phyloP scores from a whole-genome alignment of 2,888 invertebrate genomes.

The Unio delphinus region DNA sequence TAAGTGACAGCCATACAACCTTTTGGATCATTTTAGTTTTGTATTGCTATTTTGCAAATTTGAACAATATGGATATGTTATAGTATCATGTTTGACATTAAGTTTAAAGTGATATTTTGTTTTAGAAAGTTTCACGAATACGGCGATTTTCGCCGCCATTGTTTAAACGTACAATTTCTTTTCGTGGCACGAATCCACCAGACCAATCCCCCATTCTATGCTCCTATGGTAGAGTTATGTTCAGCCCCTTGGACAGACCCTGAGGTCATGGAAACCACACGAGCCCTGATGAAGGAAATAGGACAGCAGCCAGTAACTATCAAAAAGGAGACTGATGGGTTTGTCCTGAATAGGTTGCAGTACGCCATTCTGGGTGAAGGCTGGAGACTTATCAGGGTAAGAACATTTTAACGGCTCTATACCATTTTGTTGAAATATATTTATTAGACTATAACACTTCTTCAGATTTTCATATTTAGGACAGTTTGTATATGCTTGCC shows the following conservation, averaged over 20 bases:
- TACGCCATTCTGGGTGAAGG: constrained; percentile 94
- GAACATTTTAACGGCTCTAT: not conserved
- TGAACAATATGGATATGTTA: no score
- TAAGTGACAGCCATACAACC: no score
- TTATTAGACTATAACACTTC: no score
- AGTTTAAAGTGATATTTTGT: no score
- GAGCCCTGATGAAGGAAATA: constrained; percentile 86
- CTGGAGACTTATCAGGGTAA: constrained; percentile 84
- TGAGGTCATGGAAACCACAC: constrained; percentile 82
- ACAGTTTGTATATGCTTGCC: no score
- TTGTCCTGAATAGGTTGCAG: constrained; percentile 94
- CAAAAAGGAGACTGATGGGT: constrained; percentile 90
- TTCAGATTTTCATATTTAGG: no score
- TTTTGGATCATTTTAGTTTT: no score
- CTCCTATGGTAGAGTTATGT: constrained; percentile 93
- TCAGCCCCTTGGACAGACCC: constrained; percentile 94
- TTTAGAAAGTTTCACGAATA: no score
- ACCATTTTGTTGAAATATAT: no score
- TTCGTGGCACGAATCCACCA: constrained; percentile 51
- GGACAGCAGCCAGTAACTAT: constrained; percentile 93
- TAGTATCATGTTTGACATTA: no score
- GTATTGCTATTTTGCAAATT: no score
- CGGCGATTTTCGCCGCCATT: no score
- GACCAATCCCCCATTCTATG: constrained; percentile 97
- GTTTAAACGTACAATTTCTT: not conserved